Percentiles rank a stretch among this genome's conserved stretches.
phyloP scores from a whole-genome alignment of 2,113 vertebrate genomes.

The Pholis gunnellus region DNA sequence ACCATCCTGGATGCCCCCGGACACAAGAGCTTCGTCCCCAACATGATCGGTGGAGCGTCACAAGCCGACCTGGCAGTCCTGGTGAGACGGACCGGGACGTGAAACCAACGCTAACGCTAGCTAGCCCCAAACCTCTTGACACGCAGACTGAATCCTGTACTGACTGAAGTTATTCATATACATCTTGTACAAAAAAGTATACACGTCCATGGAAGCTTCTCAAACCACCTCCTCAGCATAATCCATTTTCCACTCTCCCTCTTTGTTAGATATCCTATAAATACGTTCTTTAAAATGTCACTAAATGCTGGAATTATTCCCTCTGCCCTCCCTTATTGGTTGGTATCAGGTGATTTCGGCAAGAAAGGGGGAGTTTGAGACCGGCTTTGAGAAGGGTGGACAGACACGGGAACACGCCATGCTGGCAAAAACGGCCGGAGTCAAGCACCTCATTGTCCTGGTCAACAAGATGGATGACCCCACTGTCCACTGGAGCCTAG shows the following conservation, averaged over 20 bases:
- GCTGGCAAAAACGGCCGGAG: slow-evolving; percentile 98
- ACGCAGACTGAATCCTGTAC: not conserved
- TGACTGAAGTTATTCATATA: not conserved
- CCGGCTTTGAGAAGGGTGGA: slow-evolving; percentile 98
- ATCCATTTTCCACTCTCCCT: not conserved
- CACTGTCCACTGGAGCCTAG: slow-evolving; percentile 98
- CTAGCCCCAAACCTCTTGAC: slow-evolving; percentile 1
- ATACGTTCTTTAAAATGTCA: not conserved
- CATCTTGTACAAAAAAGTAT: not conserved
- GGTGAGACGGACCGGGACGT: slow-evolving; percentile 83
- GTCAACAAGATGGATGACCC: slow-evolving; percentile 99
- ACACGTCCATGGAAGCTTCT: not conserved
- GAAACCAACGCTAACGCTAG: not conserved
- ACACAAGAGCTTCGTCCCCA: slow-evolving; percentile 99
- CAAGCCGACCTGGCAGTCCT: slow-evolving; percentile 98
- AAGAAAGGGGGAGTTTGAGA: slow-evolving; percentile 99
- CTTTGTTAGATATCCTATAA: not conserved
- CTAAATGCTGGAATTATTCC: not conserved
- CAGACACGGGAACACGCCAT: slow-evolving; percentile 99
- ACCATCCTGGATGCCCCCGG: slow-evolving; percentile 98
- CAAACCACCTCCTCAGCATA: not conserved
- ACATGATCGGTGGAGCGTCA: slow-evolving; percentile 99
- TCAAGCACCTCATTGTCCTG: slow-evolving; percentile 98
- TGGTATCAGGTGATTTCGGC: slow-evolving; percentile 94
- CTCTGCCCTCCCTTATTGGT: not conserved